Base-by-base conservation (phyloP, 2,113 vertebrate genomes). In the Geococcyx californianus region DNA sequence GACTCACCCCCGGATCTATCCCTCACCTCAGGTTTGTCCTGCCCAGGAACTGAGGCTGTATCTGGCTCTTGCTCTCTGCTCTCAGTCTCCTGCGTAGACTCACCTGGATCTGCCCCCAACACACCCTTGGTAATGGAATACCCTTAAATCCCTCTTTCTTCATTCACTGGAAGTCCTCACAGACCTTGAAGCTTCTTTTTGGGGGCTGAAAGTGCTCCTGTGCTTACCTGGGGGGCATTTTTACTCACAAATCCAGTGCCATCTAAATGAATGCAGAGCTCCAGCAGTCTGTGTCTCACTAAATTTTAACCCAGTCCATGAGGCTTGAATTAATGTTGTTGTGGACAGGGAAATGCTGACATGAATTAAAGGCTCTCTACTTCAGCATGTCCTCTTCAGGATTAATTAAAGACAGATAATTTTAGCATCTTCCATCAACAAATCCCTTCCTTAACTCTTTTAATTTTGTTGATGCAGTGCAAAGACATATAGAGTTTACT, bases 401-500 rank as follows among this genome's bases (percentile, higher is more conserved):
- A 81, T 85, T 94, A 89, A 96, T 93, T 89, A 93, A 62, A 83
- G 38, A 54, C 38, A 62, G 40, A 28, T 6, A 45, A 66, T 95
- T 94, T 77, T 85, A 92, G 33, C 60, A 76, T 72, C 42, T 84
- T 87, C 38, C 73, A 72, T 94, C 86, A 95, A 56, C 91, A 94
- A 84, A 93, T 88, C 68, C 73, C 45, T 78, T 44, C 36, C 47
- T 87, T 68, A 72, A 67, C 26, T 77, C 47, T 84, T 90, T 88
- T 84, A 84, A 84, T 93, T 62, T 77, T 87, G 73, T 92, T 89
- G 89, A 92, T 77, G 68, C 93, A 77, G 19, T 86, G 31, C 72
- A 93, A 92, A 86, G 79, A 33, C 60, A 56, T 81, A 7, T 92
- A 79, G 87, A 90, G 96, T 96, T 88, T 92, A 93, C 76, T 89